Base-by-base conservation (phyloP, 1,140 invertebrate genomes). In the Medauroidea extradentata region DNA sequence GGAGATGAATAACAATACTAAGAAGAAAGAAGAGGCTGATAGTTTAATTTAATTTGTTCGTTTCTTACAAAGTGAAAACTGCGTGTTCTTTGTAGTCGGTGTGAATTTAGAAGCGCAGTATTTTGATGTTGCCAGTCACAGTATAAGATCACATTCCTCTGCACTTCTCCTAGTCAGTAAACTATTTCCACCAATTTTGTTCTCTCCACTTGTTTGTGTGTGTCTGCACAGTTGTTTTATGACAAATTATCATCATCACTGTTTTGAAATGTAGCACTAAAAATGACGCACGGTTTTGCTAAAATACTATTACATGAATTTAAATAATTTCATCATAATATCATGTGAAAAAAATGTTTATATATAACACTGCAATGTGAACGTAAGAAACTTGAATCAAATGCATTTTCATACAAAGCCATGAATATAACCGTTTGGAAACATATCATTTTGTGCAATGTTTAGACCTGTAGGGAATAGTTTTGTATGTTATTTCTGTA, bases 401-500 rank as follows among this genome's bases (percentile, higher is more conserved):
- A 51, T 13, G 38, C 44, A 48, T 24, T 49, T 27, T 18, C 27
- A 24, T 48, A 27, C 34, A n/a, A 29, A 39, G n/a, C 34, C 25
- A 9, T n/a, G 50, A 23, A 23, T 48, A 11, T 34, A 21, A 43
- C 25, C 18, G 56, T 48, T 57, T 57, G 44, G 42, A 57, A 57
- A 57, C 56, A 57, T 57, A 57, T 57, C 56, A 57, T 57, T 57
- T 50, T 57, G 48, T 57, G 56, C 21, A 57, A 57, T 51, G 56
- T 57, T 21, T 34, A 34, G 42, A 29, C 53, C 56, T 48, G 56
- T 57, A 57, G 56, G 42, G 21, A 24, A 38, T 57, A 57, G 56
- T 57, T 57, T 57, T 57, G 46, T 57, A 57, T 57, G 56, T 57
- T 50, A 54, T 54, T 54, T 54, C 34, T 54, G 53, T 57, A 57